phyloP scores from a whole-genome alignment of 2,113 vertebrate genomes.

The Chamaetylas fuelleborni region DNA sequence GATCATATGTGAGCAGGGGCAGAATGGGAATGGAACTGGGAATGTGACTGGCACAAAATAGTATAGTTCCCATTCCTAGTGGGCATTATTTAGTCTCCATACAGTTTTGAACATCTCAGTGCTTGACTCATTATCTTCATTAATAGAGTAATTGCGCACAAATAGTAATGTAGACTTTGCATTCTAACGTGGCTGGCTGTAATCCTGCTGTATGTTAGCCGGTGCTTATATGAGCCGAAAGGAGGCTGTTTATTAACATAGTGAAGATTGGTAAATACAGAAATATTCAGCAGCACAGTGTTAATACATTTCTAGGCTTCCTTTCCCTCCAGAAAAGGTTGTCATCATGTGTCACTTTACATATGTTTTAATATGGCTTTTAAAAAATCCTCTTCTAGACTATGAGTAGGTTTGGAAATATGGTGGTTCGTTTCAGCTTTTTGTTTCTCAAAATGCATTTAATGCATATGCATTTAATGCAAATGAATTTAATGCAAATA shows the following conservation, averaged over 20 bases:
- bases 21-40: background rate
- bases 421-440: background rate
- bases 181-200: background rate
- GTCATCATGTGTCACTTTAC: background rate
- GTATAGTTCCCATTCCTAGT: background rate
- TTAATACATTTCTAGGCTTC: background rate
- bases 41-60: background rate
- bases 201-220: background rate
- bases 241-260: background rate
- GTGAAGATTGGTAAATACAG: background rate
- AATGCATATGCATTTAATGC: conserved; percentile 14
- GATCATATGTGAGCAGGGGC: background rate
- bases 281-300: background rate
- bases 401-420: background rate
- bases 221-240: background rate
- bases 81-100: background rate
- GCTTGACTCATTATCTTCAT: conserved; percentile 37
- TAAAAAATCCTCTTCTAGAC: background rate
- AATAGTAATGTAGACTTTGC: background rate
- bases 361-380: background rate
- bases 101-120: conserved; percentile 9
- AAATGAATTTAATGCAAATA: conserved; percentile 19
- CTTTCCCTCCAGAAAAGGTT: background rate
- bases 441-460: background rate
- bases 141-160: conserved; percentile 27